Evolutionary conservation across 2,113 vertebrate genomes (phyloP), one percentile per base, ranked within the genome.

Genomic region (Pteropus alecto): DNA sequence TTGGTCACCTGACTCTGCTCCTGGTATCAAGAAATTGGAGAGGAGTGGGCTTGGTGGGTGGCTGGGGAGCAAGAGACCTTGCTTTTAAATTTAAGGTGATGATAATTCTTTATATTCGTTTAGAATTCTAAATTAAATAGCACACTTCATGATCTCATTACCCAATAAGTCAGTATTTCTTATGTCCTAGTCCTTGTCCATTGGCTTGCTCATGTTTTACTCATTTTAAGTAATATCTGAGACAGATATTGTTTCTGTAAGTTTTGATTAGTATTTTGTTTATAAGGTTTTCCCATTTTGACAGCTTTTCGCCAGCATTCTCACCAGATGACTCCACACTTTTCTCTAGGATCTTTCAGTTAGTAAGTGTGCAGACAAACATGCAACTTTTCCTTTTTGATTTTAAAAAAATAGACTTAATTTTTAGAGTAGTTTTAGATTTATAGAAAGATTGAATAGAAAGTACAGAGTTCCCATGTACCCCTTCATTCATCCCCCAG

Each of bases 361-460:
- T 58, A 58, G 33, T 35, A 60, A 78, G 63, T 19, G 1, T 87
- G 13, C 35, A 22, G 24, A 43, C 46, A n/a, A 15, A 51, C 0
- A 2, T 22, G 26, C 21, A 63, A n/a, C 33, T 43, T 83, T 58
- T 41, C 60, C 60, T 79, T 54, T 61, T 10, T 65, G 46, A 71
- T 41, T 41, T 48, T 8, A 18, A 71, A 67, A 54, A 67, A 85
- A n/a, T 41, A 58, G 51, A 77, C 26, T 58, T 90, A 33, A 83
- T 33, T 7, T 82, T 86, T 65, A 68, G 68, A 93, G 46, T n/a
- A 38, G n/a, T 30, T 91, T 93, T 91, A 88, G 60, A 91, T 63
- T 74, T 58, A 63, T 1, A 78, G 51, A 41, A 61, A 87, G 46
- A 38, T 5, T 46, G 71, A 43, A 35, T 56, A 35, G 35, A 35